phyloP scores from a whole-genome alignment of 2,113 vertebrate genomes.

The Chlorocebus sabaeus region DNA sequence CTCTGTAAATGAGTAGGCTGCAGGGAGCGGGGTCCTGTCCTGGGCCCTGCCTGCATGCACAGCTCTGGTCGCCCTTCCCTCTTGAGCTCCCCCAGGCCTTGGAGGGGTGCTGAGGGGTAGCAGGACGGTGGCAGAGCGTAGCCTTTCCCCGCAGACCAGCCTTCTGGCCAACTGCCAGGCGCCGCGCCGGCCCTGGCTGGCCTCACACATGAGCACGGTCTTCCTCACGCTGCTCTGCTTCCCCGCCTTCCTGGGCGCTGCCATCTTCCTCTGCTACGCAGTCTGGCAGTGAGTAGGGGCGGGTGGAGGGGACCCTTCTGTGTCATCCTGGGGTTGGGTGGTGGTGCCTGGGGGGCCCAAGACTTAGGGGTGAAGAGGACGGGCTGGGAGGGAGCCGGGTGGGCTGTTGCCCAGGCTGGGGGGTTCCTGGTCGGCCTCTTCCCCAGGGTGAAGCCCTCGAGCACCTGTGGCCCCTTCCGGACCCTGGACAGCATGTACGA shows the following conservation, averaged over 20 bases:
- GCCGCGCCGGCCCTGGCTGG: constrained; percentile 92
- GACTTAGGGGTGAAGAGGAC: background rate
- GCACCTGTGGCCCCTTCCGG: constrained; percentile 91
- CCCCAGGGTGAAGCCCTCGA: constrained; percentile 87
- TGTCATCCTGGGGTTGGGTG: background rate
- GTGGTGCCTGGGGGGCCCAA: rapidly evolving
- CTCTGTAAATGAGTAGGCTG: rapidly evolving
- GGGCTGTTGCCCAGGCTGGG: rapidly evolving
- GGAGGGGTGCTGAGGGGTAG: rapidly evolving
- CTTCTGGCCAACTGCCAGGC: constrained; percentile 95
- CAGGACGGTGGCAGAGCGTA: rapidly evolving
- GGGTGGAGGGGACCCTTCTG: background rate
- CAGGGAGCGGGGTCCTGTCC: too few relatives aligned
- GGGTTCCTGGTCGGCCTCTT: rapidly evolving
- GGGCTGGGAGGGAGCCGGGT: background rate
- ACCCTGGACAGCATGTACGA: constrained; percentile 87
- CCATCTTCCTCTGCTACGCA: constrained; percentile 90
- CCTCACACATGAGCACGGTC: constrained; percentile 92
- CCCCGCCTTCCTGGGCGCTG: constrained; percentile 92
- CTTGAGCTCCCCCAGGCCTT: rapidly evolving
- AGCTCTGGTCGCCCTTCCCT: rapidly evolving
- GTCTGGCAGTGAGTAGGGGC: constrained; percentile 92
- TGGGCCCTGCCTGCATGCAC: background rate
- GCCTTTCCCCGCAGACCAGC: constrained; percentile 85
- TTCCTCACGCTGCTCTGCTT: constrained; percentile 95